Evolutionary conservation across 2,797 vertebrate genomes (phyloP), one percentile per base, ranked within the genome.

Genomic region (Poliocrania exsul): DNA sequence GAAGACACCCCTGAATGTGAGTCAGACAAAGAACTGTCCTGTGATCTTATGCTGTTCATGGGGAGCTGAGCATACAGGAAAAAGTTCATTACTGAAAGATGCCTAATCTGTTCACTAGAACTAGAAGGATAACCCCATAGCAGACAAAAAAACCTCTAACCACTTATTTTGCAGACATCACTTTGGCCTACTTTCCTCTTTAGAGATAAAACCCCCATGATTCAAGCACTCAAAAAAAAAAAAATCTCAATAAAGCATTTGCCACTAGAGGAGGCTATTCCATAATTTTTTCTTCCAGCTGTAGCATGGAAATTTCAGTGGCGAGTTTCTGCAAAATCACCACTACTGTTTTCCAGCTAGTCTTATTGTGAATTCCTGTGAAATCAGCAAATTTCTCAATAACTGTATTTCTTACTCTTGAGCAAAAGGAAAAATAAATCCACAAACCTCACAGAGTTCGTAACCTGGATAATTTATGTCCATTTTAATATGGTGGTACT

Each of bases 251-350:
- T 35, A 42, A 69, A 74, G 53, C 28, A 51, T 44, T 7, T 79
- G 19, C 95, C 96, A 81, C 94, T 96, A 96, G 96, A 94, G 89
- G 96, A 92, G 53, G 95, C 94, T 85, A 26, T 61, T 82, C 78
- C 57, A 65, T 50, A 12, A 24, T 28, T 42, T 33, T 47, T 74
- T 81, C 67, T 28, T 1, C 18, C 67, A 46, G 4, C n/a, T 13
- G n/a, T 8, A 35, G 8, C 12, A 42, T 26, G 0, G 0, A 67
- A 60, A 70, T 42, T 40, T 56, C 79, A 56, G 16, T 2, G 23
- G 5, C 24, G 12, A 40, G 18, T 49, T 56, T 60, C 74, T 18
- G 13, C 46, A 64, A 82, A 79, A 64, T 4, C 72, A 75, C 15
- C 13, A 13, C 20, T 28, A 2, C 17, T 5, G 7, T 50, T 78